Conservation (phyloP, 2,113 vertebrate genomes). For the Megaceryle maxima region DNA sequence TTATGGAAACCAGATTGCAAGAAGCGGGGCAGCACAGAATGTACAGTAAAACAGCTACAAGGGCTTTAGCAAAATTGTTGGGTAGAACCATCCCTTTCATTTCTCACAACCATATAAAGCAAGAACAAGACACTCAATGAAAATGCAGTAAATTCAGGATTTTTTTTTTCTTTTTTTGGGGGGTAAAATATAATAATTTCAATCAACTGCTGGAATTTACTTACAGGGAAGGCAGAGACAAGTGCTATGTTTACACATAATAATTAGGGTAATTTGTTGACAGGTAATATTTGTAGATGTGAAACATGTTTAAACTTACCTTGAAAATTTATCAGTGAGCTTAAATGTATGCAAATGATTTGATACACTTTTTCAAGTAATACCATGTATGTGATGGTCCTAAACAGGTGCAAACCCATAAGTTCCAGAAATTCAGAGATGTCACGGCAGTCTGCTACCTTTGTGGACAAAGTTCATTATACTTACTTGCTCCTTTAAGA, state of each 20-base stretch:
- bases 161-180: not conserved
- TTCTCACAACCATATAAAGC: not conserved
- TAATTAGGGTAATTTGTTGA: not conserved
- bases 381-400: not conserved
- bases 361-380: not conserved
- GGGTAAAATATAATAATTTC: not conserved
- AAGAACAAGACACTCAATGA: conserved; percentile 14
- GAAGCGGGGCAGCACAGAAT: not conserved
- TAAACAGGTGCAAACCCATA: not conserved
- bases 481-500: not conserved
- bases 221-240: not conserved
- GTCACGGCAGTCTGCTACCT: not conserved
- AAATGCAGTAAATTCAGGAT: not conserved
- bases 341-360: not conserved
- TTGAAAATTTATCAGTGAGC: not conserved
- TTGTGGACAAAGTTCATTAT: not conserved
- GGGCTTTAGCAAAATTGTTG: not conserved
- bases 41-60: not conserved
- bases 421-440: not conserved
- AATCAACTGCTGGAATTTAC: not conserved
- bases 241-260: not conserved
- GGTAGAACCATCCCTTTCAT: not conserved
- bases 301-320: not conserved
- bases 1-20: not conserved
- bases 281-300: not conserved